Conservation (phyloP, 2,113 vertebrate species). For the Chionomys nivalis region DNA sequence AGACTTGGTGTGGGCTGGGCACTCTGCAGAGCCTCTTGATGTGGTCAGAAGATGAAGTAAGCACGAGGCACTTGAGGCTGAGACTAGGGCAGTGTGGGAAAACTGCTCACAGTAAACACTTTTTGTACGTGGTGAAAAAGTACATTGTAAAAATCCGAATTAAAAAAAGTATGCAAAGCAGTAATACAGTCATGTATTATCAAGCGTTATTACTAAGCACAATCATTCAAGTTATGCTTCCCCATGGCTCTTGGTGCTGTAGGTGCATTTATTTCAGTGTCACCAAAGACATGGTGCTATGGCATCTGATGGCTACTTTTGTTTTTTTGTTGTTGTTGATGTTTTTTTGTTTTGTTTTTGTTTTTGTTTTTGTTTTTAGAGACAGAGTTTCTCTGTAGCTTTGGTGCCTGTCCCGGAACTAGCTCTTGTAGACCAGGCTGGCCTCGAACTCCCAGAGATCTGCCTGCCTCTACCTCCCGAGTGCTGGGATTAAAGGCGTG, state of each 20-base stretch:
- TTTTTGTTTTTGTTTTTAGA: no score
- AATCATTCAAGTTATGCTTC: background rate
- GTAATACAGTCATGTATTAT: background rate
- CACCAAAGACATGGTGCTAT: background rate
- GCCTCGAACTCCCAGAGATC: no score
- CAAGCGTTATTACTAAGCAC: background rate
- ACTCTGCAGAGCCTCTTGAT: background rate
- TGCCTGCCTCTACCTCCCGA: no score
- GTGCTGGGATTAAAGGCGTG: no score
- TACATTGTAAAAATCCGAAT: background rate
- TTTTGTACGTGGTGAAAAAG: background rate
- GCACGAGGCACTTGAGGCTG: background rate
- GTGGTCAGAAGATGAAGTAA: background rate
- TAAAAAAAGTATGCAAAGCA: background rate
- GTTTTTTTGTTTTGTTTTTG: no score
- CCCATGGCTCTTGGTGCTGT: background rate
- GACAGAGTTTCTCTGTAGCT: no score
- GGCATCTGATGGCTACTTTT: background rate
- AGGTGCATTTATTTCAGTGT: background rate
- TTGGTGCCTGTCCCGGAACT: no score
- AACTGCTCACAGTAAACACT: background rate
- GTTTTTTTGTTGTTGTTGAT: no score
- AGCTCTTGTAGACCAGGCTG: no score
- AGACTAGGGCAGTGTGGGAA: no score
- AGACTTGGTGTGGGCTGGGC: background rate